These are phyloP conservation scores for Pollimyrus isidori DNA, from an alignment of 2,113 vertebrate species.

Conservation along the genomic window DNA sequence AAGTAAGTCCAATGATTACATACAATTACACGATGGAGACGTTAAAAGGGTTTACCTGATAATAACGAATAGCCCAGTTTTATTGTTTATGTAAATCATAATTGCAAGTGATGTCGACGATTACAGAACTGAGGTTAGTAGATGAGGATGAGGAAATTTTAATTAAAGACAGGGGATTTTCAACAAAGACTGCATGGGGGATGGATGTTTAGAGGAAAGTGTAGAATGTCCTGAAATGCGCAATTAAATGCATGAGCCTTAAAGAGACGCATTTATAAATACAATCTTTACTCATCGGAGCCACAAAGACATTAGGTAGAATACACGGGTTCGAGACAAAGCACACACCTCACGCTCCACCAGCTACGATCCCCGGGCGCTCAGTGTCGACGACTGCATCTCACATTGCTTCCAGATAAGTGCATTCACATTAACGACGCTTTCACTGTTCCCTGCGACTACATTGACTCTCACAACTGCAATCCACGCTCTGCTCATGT, in stretches of 20 bases:
- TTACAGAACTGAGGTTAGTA: background rate
- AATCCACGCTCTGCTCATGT: background rate
- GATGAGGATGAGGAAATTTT: background rate
- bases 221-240: background rate
- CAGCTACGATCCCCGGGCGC: conserved; percentile 30
- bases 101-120: background rate
- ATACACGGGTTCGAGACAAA: conserved; percentile 21
- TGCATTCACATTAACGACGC: conserved; percentile 33
- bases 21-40: background rate
- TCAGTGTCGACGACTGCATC: conserved; percentile 41
- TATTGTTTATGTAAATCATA: background rate
- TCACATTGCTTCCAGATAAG: conserved; percentile 39
- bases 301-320: conserved; percentile 21
- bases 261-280: background rate
- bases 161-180: background rate
- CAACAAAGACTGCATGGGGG: background rate
- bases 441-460: background rate
- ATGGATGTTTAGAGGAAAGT: background rate
- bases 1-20: background rate
- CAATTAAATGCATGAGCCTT: background rate
- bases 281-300: conserved; percentile 13
- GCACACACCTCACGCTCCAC: conserved; percentile 1
- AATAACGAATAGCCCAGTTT: background rate
- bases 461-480: background rate
- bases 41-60: background rate